Evolutionary conservation across 2,888 invertebrate species (phyloP), one percentile per base, ranked within the genome.

Genomic region (Hesperia comma): DNA sequence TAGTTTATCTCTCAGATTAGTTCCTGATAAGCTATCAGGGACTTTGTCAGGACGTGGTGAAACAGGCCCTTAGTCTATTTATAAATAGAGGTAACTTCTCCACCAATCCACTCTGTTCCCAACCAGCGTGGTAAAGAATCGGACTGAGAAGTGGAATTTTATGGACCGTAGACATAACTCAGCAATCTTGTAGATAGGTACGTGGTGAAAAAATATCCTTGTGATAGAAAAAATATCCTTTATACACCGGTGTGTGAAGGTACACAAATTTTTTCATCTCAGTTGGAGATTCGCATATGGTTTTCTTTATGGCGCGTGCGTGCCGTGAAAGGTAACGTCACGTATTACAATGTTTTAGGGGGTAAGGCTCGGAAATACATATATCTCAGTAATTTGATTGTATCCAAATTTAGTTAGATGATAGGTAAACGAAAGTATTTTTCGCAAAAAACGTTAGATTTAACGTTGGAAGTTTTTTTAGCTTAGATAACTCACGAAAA

Each of bases 211-310:
- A 26, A 26, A 26, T 26, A n/a, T n/a, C n/a, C n/a, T n/a, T n/a
- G n/a, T n/a, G n/a, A n/a, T n/a, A n/a, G n/a, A n/a, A n/a, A n/a
- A n/a, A n/a, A n/a, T n/a, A n/a, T 19, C 19, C 37, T 56, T 40
- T 56, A 19, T 40, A 14, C 37, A 14, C 21, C 21, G 21, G 51
- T 21, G n/a, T n/a, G 14, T 14, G 40, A 21, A 21, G 21, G 14
- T 53, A 53, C 53, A 61, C 41, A 61, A 61, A 40, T 53, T 61
- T 61, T 61, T 53, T 37, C 61, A 54, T 61, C 53, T 15, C 43
- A 3, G 43, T 15, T 17, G 14, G 26, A 21, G 53, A 61, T 61
- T 53, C 61, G 19, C 46, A 17, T 33, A 54, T 41, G 26, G 12
- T 14, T 19, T 61, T 21, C 53, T 61, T 61, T 61, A 61, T 37